A percentile compares a stretch with the other conserved stretches of the same genome.
These are phyloP conservation scores for Crypturellus tataupa DNA, from an alignment of 2,797 vertebrate species.

Conservation along the genomic window DNA sequence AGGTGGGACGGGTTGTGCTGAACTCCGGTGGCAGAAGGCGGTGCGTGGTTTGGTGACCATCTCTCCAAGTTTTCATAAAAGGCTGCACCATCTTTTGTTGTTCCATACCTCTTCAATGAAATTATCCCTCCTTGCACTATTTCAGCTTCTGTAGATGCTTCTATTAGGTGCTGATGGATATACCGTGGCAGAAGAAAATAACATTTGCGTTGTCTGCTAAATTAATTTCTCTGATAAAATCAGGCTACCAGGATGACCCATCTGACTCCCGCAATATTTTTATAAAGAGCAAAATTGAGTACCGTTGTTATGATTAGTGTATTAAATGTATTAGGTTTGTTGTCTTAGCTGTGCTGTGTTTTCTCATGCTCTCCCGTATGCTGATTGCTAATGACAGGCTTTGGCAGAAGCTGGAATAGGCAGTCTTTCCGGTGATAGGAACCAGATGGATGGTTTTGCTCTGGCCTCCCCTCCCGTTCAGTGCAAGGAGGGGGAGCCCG, in stretches of 20 bases:
- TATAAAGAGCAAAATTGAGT: constrained; percentile 15
- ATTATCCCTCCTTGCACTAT: neutral
- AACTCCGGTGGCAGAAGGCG: neutral
- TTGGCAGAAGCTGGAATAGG: constrained; percentile 38
- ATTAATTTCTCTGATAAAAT: constrained; percentile 39
- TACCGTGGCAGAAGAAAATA: constrained; percentile 1
- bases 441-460: constrained; percentile 56
- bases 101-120: neutral
- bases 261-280: constrained; percentile 19
- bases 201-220: constrained; percentile 13
- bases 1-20: neutral
- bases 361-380: neutral
- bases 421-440: constrained; percentile 46
- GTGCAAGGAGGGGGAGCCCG: neutral
- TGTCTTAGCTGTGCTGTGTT: constrained; percentile 56
- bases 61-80: neutral
- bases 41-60: neutral
- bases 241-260: constrained; percentile 26
- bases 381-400: constrained; percentile 54
- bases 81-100: neutral
- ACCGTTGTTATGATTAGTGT: constrained; percentile 24
- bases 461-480: neutral
- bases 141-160: neutral
- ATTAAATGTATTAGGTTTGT: constrained; percentile 58
- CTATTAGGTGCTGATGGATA: constrained; percentile 23